These are phyloP conservation scores for Brachystomella parvula DNA, from an alignment of 1,140 invertebrate species.

Conservation along the genomic window DNA sequence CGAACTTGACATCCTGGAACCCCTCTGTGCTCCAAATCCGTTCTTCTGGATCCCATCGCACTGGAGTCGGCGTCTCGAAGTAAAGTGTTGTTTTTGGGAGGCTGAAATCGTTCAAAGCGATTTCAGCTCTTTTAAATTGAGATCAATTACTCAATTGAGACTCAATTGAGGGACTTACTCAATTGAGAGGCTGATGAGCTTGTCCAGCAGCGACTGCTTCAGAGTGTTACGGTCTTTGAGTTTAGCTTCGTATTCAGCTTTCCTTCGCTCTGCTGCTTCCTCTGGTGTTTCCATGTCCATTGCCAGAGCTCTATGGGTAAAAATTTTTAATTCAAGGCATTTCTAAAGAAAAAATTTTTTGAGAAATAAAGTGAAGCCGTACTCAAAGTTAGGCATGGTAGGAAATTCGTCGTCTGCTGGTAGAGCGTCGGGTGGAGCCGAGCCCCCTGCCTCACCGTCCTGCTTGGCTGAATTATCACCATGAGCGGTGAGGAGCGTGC, in stretches of 20 bases:
- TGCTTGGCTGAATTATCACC: neutral
- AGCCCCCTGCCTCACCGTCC: neutral
- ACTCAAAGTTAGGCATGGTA: too few species aligned
- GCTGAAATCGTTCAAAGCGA: slow-evolving; percentile 41
- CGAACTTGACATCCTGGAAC: slow-evolving; percentile 71
- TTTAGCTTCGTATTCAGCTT: neutral
- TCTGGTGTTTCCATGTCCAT: slow-evolving; percentile 6
- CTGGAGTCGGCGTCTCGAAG: slow-evolving; percentile 71
- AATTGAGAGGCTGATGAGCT: neutral
- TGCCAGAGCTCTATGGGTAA: too few species aligned
- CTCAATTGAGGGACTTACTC: neutral
- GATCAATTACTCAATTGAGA: neutral
- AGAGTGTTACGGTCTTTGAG: neutral
- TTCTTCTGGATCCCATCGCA: slow-evolving; percentile 59
- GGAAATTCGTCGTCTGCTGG: neutral
- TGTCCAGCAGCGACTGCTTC: neutral
- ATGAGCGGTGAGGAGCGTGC: neutral
- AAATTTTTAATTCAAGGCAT: too few species aligned
- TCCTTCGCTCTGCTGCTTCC: slow-evolving; percentile 1
- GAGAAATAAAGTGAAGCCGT: too few species aligned
- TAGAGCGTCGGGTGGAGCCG: neutral
- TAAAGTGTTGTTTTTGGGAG: slow-evolving; percentile 66
- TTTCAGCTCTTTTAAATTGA: neutral
- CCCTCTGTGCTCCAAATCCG: slow-evolving; percentile 63
- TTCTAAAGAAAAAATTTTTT: too few species aligned